Conservation (phyloP, 2,113 vertebrate species). For the Mesitornis unicolor region DNA sequence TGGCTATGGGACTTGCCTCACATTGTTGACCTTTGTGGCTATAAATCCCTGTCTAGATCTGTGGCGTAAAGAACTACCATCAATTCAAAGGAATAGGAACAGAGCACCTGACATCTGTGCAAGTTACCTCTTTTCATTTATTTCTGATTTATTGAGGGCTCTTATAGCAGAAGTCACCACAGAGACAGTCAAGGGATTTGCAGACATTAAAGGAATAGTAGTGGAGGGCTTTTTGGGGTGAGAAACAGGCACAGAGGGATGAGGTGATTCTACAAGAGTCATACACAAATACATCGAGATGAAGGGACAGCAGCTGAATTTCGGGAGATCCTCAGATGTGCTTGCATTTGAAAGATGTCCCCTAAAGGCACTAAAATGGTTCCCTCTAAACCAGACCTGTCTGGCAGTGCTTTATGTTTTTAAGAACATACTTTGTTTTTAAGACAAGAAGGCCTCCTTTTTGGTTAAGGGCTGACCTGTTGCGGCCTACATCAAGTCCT, state of each 20-base stretch:
- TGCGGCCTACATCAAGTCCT: not conserved
- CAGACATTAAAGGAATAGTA: not conserved
- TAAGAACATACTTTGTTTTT: not conserved
- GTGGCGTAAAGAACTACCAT: not conserved
- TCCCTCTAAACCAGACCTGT: not conserved
- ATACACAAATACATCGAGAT: fast-evolving
- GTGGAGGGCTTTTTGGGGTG: not conserved
- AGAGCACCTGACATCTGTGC: fast-evolving
- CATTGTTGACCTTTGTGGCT: not conserved
- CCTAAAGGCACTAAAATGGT: not conserved
- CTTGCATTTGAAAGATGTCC: not conserved
- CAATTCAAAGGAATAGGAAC: not conserved
- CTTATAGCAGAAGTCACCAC: fast-evolving
- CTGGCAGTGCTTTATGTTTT: not conserved
- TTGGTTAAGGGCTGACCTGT: not conserved
- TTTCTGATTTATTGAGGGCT: not conserved
- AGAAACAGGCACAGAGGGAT: not conserved
- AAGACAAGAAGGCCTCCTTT: not conserved
- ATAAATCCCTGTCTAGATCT: not conserved
- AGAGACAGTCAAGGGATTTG: not conserved
- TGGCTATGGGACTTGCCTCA: not conserved
- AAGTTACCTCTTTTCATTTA: not conserved
- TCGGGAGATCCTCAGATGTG: not conserved
- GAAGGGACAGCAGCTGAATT: not conserved
- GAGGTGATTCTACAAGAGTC: not conserved